Evolutionary conservation across 2,797 vertebrate species (phyloP), one percentile per base, ranked within the genome.

Genomic region (Halcyon badia): DNA sequence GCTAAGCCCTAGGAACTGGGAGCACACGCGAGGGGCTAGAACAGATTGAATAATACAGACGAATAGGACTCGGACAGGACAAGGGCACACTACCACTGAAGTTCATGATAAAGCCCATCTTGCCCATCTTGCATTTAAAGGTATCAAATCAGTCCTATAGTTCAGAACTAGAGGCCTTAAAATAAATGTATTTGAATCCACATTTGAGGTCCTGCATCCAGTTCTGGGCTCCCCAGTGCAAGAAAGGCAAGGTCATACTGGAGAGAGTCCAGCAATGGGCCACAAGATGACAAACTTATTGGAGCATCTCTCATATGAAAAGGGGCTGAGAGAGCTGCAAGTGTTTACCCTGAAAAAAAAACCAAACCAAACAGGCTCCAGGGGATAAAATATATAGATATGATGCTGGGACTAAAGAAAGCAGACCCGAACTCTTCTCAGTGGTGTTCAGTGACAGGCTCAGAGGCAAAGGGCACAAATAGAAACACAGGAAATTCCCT

Each of bases 261-360:
- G 18, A 81, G 21, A 41, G 9, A 57, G 7, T 7, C 10, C 48
- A 41, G 33, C 26, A 65, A 52, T 5, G 19, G 15, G 37, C 39
- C 52, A 28, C 19, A 21, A 18, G 14, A n/a, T 30, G 65, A 28
- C 5, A 31, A 44, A 46, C 4, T 10, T 10, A 11, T 5, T 15
- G 56, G 30, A 58, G 30, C 30, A 65, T 6, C 28, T 37, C 16
- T 41, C 26, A 10, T 7, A 9, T 0, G 2, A 64, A 46, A 17
- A 22, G 11, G 11, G 14, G 28, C 21, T 68, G 30, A 66, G 70
- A 44, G 18, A 2, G 4, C 28, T 1, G 0, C 8, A 15, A 83
- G 15, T 15, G 7, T 26, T 51, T 25, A 87, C 39, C 25, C n/a
- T 70, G 48, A 21, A 64, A 79, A 89, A 42, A 18, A 82, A 11